A percentile compares a stretch with the other conserved stretches of the same genome.
Evolutionary conservation across 2,888 invertebrate species (phyloP).

Genomic region (Apodemia zela): DNA sequence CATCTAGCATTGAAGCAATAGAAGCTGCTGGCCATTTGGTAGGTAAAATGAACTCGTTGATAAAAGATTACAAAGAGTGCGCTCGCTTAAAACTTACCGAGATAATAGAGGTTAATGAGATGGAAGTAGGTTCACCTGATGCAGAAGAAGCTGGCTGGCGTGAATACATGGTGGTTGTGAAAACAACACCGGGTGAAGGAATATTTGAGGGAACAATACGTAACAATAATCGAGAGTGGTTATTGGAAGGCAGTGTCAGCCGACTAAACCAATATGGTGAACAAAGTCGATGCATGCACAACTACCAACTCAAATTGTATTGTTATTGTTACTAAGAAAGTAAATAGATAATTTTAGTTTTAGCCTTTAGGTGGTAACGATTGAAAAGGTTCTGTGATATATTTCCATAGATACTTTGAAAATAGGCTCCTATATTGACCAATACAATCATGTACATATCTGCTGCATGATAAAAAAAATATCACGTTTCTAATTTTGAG

Average conservation of each 20-base stretch:
- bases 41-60: constrained; percentile 80
- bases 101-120: constrained; percentile 52
- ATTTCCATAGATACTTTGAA: too few species aligned
- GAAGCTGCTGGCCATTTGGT: constrained; percentile 82
- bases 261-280: constrained; percentile 86
- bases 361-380: constrained; percentile 16
- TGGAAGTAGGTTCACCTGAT: constrained; percentile 73
- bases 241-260: constrained; percentile 85
- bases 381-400: too few species aligned
- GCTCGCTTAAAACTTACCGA: constrained; percentile 74
- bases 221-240: constrained; percentile 42
- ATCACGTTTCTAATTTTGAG: too few species aligned
- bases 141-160: constrained; percentile 44
- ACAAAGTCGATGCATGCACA: constrained; percentile 85
- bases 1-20: constrained; percentile 68
- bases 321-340: constrained; percentile 80
- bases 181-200: constrained; percentile 83
- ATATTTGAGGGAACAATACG: constrained; percentile 88
- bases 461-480: too few species aligned
- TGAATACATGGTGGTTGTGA: constrained; percentile 81
- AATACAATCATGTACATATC: too few species aligned
- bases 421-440: too few species aligned
- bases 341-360: constrained; percentile 19
- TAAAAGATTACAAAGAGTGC: constrained; percentile 82
- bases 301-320: constrained; percentile 84